phyloP scores from a whole-genome alignment of 1,140 invertebrate genomes.

The Cherax destructor region DNA sequence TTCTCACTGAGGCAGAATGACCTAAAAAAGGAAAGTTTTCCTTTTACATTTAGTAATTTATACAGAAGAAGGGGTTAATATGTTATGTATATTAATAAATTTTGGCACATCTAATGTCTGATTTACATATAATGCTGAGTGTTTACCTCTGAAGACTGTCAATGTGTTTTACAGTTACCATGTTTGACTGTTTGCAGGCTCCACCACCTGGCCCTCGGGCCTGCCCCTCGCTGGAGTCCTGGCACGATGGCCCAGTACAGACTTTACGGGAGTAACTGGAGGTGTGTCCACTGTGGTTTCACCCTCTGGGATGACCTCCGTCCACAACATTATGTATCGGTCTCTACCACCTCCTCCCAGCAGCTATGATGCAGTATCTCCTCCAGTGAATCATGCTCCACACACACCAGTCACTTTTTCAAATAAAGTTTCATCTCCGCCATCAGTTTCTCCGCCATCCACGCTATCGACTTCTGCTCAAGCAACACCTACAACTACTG shows the following conservation, averaged over 20 bases:
- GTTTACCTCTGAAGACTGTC: no score
- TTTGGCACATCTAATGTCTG: not conserved
- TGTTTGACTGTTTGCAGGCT: not conserved
- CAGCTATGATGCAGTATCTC: not conserved
- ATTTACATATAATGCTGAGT: no score
- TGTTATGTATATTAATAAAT: no score
- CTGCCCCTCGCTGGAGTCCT: slow-evolving; percentile 18
- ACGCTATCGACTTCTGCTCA: not conserved
- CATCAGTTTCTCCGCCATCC: not conserved
- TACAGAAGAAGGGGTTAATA: no score
- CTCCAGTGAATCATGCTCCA: not conserved
- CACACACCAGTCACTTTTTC: not conserved
- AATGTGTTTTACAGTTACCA: not conserved
- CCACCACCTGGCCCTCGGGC: slow-evolving; percentile 54
- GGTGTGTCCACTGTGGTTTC: slow-evolving; percentile 11
- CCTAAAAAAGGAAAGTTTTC: no score
- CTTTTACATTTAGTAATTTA: no score
- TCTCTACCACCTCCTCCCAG: slow-evolving; percentile 40
- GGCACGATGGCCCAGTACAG: not conserved
- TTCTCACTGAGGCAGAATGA: no score
- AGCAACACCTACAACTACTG: not conserved
- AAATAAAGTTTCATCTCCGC: not conserved
- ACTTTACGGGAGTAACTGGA: not conserved
- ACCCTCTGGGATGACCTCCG: slow-evolving; percentile 41
- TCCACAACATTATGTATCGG: slow-evolving; percentile 61